A percentile compares a stretch with the other conserved stretches of the same genome.
These are phyloP conservation scores for Pollenia angustigena DNA, from an alignment of 2,888 invertebrate species.

Conservation along the genomic window DNA sequence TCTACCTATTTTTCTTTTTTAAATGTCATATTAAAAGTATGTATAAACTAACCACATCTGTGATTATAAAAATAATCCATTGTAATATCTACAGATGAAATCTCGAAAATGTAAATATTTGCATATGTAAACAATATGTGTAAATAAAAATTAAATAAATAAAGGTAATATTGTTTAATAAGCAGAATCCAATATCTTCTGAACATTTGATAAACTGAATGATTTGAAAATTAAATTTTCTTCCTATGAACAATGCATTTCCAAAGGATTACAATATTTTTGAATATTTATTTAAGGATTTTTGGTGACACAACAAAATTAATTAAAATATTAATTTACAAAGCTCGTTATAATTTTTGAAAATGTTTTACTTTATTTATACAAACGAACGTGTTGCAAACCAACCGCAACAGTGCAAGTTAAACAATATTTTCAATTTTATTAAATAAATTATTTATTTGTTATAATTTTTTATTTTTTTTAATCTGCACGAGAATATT, in stretches of 20 bases:
- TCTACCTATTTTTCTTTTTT: too few species aligned
- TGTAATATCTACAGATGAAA: too few species aligned
- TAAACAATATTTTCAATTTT: slow-evolving; percentile 34
- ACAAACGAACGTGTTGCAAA: slow-evolving; percentile 23
- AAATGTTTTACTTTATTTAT: slow-evolving; percentile 4
- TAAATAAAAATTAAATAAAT: too few species aligned
- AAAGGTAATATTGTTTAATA: too few species aligned
- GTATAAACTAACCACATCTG: too few species aligned
- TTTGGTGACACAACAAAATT: background rate
- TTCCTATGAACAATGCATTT: background rate
- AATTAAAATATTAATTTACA: background rate
- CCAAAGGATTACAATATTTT: background rate
- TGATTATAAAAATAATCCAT: too few species aligned
- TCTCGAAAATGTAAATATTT: too few species aligned
- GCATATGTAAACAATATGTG: too few species aligned
- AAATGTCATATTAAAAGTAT: too few species aligned
- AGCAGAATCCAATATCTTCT: background rate
- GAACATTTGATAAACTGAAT: background rate
- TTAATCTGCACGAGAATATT: background rate
- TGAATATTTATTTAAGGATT: background rate
- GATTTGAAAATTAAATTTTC: background rate
- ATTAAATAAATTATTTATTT: slow-evolving; percentile 32
- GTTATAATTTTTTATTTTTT: background rate
- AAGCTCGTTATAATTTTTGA: background rate
- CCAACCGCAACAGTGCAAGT: slow-evolving; percentile 40